These are phyloP conservation scores for Catharus bicknelli DNA, from an alignment of 2,113 vertebrate species.

Conservation along the genomic window DNA sequence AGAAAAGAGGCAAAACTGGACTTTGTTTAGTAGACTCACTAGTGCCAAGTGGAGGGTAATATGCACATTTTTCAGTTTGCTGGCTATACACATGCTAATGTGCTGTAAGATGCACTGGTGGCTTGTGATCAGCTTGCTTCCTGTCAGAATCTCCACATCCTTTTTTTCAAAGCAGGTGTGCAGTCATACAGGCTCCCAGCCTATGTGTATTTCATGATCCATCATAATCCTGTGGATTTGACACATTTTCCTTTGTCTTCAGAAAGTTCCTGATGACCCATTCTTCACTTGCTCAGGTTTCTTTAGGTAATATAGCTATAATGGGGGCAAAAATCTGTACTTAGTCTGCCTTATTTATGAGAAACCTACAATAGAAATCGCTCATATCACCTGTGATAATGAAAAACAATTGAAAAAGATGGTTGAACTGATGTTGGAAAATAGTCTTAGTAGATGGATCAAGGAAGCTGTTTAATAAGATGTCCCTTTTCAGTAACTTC, in stretches of 20 bases:
- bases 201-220: background rate
- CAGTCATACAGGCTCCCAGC: background rate
- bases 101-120: background rate
- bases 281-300: background rate
- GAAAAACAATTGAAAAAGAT: background rate
- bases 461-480: background rate
- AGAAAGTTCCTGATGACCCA: background rate
- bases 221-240: background rate
- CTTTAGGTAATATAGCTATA: background rate
- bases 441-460: background rate
- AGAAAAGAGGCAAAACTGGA: background rate
- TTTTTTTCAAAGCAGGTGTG: background rate
- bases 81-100: rapidly evolving
- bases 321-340: background rate
- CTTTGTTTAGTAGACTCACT: background rate
- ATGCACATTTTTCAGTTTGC: background rate
- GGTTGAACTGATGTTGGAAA: background rate
- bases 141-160: background rate
- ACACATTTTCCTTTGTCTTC: background rate
- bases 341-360: background rate
- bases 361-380: background rate
- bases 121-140: background rate
- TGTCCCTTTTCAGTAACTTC: background rate
- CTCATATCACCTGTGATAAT: background rate
- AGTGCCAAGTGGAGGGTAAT: background rate